Percentiles rank a stretch among this genome's conserved stretches.
phyloP scores from a whole-genome alignment of 2,888 invertebrate genomes.

The Chymomyza amoena region DNA sequence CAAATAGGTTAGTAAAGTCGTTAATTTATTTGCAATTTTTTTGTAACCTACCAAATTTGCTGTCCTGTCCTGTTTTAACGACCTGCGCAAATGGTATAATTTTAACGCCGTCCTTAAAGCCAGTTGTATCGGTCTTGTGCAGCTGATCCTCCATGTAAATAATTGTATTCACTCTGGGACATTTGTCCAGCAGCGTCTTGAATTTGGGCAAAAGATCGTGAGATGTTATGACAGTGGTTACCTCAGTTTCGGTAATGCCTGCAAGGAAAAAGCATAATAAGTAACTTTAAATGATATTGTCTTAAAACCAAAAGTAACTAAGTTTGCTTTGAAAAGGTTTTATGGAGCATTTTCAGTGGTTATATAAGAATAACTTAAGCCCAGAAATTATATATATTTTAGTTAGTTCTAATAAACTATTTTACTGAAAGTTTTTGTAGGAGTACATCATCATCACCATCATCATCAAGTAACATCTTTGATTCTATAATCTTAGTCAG shows the following conservation, averaged over 20 bases:
- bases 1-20: not conserved
- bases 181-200: constrained; percentile 85
- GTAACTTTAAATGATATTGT: not conserved
- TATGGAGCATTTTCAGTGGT: too few species aligned
- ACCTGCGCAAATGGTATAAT: constrained; percentile 88
- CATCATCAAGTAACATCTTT: too few species aligned
- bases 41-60: constrained; percentile 79
- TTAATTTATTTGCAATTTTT: not conserved
- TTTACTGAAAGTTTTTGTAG: too few species aligned
- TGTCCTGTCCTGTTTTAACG: constrained; percentile 81
- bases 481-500: too few species aligned
- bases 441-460: too few species aligned
- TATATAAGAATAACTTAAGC: too few species aligned
- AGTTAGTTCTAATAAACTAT: too few species aligned
- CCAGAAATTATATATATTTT: too few species aligned
- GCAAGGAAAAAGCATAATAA: constrained; percentile 4
- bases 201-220: constrained; percentile 95
- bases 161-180: constrained; percentile 88
- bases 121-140: constrained; percentile 84
- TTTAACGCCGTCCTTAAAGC: constrained; percentile 86
- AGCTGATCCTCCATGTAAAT: constrained; percentile 94
- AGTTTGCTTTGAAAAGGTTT: not conserved
- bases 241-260: constrained; percentile 95
- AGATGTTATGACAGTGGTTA: constrained; percentile 94
- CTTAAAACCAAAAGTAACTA: not conserved